Evolutionary conservation across 2,113 vertebrate species (phyloP), one percentile per base, ranked within the genome.

Genomic region (Seriola rivoliana): DNA sequence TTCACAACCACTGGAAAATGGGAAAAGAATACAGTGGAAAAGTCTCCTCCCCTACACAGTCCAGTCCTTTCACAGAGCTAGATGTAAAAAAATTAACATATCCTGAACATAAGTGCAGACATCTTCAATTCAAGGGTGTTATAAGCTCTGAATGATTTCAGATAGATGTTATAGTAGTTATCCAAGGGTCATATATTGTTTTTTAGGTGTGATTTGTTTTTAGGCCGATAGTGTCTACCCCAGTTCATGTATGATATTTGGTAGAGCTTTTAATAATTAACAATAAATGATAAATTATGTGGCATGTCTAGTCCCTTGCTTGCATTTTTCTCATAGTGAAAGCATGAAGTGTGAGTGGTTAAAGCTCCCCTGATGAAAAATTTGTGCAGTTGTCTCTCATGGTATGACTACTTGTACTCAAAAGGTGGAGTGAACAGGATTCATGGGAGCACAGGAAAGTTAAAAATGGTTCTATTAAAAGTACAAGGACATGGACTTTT

Each of bases 401-500:
- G 57, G 42, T 62, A 63, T 34, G 42, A 76, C 44, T 50, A 21
- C 52, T 60, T 75, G 73, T 29, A 71, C 46, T 42, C 52, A 44
- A 48, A 79, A 81, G 63, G 40, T 80, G 59, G 59, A 68, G 67
- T 65, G 71, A 73, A 69, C 59, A 6, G 23, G 16, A 73, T 80
- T 34, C 8, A 14, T 79, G 46, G 54, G 38, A 67, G 54, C 54
- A 11, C 68, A 19, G 80, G 84, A 70, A 82, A 83, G 65, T 71
- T 23, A 44, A 78, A 82, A 71, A 72, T 36, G 36, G 21, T 69
- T 78, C 54, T 62, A 38, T 58, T 75, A 17, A 59, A 81, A 82
- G 59, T 11, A 25, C 57, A 78, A 85, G 74, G 81, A 89, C 73
- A 55, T 66, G 29, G 73, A 91, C 78, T 90, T 93, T 85, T 78